A percentile compares a stretch with the other conserved stretches of the same genome.
Evolutionary conservation across 2,888 invertebrate species (phyloP).

Genomic region (Minunthozetes semirufus): DNA sequence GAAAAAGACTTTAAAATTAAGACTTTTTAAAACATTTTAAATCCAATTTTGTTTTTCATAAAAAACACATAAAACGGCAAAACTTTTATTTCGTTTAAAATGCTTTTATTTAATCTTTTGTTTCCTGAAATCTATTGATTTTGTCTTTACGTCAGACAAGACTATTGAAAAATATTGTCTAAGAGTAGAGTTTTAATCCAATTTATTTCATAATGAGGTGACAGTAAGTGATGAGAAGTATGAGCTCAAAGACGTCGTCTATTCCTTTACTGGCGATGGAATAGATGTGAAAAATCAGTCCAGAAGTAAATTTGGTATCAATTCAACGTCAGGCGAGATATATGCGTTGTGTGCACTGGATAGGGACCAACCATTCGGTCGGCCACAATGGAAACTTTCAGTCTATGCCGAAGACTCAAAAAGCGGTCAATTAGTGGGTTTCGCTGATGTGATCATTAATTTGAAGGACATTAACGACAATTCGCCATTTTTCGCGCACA

Average conservation of each 20-base stretch:
- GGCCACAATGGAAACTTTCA: conserved; percentile 90
- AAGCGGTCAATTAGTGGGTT: conserved; percentile 79
- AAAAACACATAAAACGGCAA: too few relatives aligned
- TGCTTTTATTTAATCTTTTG: too few relatives aligned
- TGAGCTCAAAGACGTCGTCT: background rate
- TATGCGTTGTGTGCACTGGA: conserved; percentile 91
- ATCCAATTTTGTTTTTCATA: too few relatives aligned
- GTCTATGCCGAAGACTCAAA: conserved; percentile 94
- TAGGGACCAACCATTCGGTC: conserved; percentile 90
- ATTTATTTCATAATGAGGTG: background rate
- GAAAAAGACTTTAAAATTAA: too few relatives aligned
- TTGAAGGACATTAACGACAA: conserved; percentile 97
- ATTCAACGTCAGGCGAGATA: conserved; percentile 88
- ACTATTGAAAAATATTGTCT: background rate
- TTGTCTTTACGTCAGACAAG: background rate
- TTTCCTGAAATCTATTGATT: background rate
- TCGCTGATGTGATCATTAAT: conserved; percentile 94
- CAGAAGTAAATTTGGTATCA: conserved; percentile 75
- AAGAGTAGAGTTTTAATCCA: background rate
- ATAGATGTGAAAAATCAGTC: background rate
- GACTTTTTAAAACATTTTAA: too few relatives aligned
- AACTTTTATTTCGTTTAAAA: too few relatives aligned
- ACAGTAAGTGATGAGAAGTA: conserved; percentile 19
- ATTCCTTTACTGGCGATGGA: background rate
- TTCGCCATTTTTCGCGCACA: conserved; percentile 78